Percentiles rank a stretch among this genome's conserved stretches.
Evolutionary conservation across 2,797 vertebrate genomes (phyloP).

Genomic region (Sebastes matsubarae): DNA sequence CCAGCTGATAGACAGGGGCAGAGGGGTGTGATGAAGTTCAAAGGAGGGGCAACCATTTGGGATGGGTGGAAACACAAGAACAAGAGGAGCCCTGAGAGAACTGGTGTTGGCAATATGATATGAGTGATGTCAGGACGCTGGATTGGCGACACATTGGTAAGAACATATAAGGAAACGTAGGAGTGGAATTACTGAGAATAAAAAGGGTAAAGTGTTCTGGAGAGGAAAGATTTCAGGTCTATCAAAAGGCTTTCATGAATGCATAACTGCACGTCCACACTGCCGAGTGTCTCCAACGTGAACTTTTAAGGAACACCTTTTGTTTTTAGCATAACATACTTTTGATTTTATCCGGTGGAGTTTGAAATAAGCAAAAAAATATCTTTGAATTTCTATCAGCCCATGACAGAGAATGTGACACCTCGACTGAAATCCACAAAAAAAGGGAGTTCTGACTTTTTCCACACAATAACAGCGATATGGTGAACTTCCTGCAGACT

Average conservation of each 20-base stretch:
- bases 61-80: constrained; percentile 57
- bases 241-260: background rate
- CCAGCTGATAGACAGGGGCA: constrained; percentile 54
- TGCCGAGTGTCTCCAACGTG: background rate
- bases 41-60: constrained; percentile 36
- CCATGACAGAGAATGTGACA: background rate
- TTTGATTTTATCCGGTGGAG: background rate
- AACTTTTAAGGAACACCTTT: background rate
- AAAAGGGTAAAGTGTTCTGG: constrained; percentile 21
- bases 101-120: constrained; percentile 70
- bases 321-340: background rate
- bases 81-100: constrained; percentile 38
- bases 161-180: constrained; percentile 36
- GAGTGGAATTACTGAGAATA: constrained; percentile 63
- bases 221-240: constrained; percentile 12
- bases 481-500: constrained; percentile 19
- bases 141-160: constrained; percentile 33
- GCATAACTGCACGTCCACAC: background rate
- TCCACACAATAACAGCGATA: constrained; percentile 15
- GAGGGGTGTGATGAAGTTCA: constrained; percentile 53
- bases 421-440: background rate
- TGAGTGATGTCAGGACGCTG: constrained; percentile 67
- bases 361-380: constrained; percentile 1
- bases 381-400: background rate
- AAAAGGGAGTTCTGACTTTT: constrained; percentile 28